Conservation (phyloP, 1,140 invertebrate species). For the Asbolus verrucosus region DNA sequence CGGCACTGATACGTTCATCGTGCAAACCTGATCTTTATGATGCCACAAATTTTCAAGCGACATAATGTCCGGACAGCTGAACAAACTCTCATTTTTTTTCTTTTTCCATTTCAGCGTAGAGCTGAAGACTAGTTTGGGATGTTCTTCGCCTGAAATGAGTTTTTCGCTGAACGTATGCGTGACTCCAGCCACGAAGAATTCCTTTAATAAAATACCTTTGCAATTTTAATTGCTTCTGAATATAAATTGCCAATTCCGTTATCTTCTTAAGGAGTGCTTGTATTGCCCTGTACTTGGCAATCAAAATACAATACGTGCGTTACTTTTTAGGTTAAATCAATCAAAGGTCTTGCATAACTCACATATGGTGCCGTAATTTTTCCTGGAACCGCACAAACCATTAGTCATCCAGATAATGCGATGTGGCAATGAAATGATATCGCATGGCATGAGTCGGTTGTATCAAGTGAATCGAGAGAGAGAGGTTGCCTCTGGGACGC, state of each 20-base stretch:
- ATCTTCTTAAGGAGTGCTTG: too few relatives aligned
- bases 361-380: conserved; percentile 23
- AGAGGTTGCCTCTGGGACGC: conserved; percentile 6
- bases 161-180: too few relatives aligned
- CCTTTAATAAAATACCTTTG: too few relatives aligned
- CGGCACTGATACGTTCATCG: conserved; percentile 43
- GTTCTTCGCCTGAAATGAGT: too few relatives aligned
- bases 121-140: too few relatives aligned
- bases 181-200: too few relatives aligned
- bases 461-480: background rate
- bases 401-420: conserved; percentile 26
- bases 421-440: conserved; percentile 18
- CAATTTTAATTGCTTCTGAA: too few relatives aligned
- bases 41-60: conserved; percentile 42
- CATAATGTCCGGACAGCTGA: conserved; percentile 27
- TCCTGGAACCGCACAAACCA: conserved; percentile 6
- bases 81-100: background rate
- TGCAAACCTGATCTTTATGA: conserved; percentile 44
- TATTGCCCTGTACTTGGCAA: too few relatives aligned
- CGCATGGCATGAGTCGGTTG: background rate
- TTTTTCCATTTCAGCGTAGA: conserved; percentile 16
- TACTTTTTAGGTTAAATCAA: too few relatives aligned
- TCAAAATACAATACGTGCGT: too few relatives aligned
- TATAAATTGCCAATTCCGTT: too few relatives aligned
- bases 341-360: background rate